phyloP scores from a whole-genome alignment of 2,113 vertebrate species.

The Steatornis caripensis region DNA sequence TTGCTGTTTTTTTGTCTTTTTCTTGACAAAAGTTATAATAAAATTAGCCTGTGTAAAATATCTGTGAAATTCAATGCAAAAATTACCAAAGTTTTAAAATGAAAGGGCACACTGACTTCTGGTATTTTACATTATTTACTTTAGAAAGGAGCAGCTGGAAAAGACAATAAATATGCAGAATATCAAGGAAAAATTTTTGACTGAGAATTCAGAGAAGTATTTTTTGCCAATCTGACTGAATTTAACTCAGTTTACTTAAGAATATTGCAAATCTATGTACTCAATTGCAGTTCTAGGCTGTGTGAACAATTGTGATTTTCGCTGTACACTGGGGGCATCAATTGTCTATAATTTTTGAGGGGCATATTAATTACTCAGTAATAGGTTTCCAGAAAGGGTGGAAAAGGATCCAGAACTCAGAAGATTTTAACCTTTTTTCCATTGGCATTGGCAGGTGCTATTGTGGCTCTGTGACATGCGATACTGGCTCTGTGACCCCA shows the following conservation, averaged over 20 bases:
- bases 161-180: background rate
- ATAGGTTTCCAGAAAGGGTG: background rate
- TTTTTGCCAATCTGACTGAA: background rate
- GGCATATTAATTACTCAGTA: background rate
- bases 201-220: background rate
- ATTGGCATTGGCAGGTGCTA: accelerated
- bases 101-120: background rate
- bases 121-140: background rate
- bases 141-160: background rate
- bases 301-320: background rate
- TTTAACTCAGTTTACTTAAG: background rate
- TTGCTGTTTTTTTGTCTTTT: accelerated
- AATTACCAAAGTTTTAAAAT: background rate
- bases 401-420: background rate
- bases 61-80: background rate
- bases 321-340: background rate
- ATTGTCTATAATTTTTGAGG: background rate
- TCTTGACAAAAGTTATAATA: background rate
- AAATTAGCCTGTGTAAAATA: background rate
- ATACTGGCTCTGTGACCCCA: background rate
- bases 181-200: background rate
- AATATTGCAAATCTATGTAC: background rate
- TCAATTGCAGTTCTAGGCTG: background rate
- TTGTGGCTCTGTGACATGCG: background rate
- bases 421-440: background rate